Base-by-base conservation (phyloP, 2,888 invertebrate species). In the Bhutanitis thaidina region DNA sequence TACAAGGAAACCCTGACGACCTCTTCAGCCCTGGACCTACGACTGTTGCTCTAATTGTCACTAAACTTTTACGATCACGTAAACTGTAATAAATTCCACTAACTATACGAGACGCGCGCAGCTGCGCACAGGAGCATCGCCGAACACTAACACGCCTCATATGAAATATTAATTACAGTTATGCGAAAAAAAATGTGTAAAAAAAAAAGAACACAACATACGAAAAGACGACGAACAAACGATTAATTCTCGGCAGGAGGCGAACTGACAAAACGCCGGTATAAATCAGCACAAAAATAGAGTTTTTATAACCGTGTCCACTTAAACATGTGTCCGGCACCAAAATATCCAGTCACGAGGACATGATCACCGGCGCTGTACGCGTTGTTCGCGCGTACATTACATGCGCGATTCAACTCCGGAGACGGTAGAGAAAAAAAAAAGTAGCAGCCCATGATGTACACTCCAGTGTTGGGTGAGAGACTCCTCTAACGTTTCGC, bases 191-290 rank as follows among this genome's bases (percentile, higher is more conserved):
- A n/a, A n/a, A n/a, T n/a, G n/a, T n/a, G n/a, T n/a, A n/a, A n/a
- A 1, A 12, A 3, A 20, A 27, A 48, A 48, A 41, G 35, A 27
- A 35, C 34, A 9, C n/a, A n/a, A n/a, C n/a, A n/a, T n/a, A n/a
- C 3, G 27, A 38, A 49, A 38, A 43, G 49, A 38, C n/a, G 25
- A 14, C 12, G 37, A 25, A 43, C 49, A 49, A 59, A 60, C 59
- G 58, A 64, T 67, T 66, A 61, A 59, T 59, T 65, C 65, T 14
- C 52, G 47, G 62, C 60, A 57, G 65, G 67, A 60, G 65, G 56
- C 51, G 55, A 15, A 13, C 48, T 40, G 37, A 29, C 20, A 39
- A 39, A 43, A 43, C 34, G 15, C 38, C 20, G 44, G 47, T 56
- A 59, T 61, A 65, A 57, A 59, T 59, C 59, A 54, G 53, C 54